Conservation (phyloP, 2,113 vertebrate genomes). For the Athene cunicularia region DNA sequence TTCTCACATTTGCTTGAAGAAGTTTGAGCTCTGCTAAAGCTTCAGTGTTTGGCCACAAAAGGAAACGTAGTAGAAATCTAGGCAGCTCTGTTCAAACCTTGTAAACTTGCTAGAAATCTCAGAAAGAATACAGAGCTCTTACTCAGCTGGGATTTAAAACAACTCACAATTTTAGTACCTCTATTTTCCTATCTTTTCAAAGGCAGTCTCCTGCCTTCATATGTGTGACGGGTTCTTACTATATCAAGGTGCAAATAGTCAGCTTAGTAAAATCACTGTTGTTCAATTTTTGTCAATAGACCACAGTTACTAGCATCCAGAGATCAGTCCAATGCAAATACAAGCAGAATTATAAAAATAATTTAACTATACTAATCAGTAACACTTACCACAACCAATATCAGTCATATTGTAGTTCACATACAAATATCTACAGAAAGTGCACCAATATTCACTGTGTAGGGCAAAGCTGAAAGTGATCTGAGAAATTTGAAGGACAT, state of each 20-base stretch:
- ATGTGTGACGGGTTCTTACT: neutral
- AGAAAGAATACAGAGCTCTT: neutral
- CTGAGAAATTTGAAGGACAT: conserved; percentile 7
- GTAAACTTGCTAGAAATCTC: neutral
- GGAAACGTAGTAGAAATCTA: neutral
- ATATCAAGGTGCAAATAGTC: neutral
- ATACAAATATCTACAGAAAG: neutral
- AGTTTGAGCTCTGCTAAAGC: neutral
- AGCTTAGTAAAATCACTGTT: neutral
- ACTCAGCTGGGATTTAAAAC: neutral
- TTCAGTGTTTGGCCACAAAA: neutral
- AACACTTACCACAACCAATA: neutral
- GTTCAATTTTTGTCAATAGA: neutral
- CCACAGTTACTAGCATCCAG: neutral
- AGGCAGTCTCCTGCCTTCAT: neutral
- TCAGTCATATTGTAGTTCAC: neutral
- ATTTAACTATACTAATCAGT: neutral
- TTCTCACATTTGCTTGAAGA: neutral
- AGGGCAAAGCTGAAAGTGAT: neutral
- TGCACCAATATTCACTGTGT: accelerated
- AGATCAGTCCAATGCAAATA: neutral
- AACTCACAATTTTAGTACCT: neutral
- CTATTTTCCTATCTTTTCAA: neutral
- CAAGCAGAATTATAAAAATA: neutral
- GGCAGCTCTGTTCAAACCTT: neutral